Percentiles rank a stretch among this genome's conserved stretches.
phyloP scores from a whole-genome alignment of 2,113 vertebrate genomes.

The Melanerpes aurifrons region DNA sequence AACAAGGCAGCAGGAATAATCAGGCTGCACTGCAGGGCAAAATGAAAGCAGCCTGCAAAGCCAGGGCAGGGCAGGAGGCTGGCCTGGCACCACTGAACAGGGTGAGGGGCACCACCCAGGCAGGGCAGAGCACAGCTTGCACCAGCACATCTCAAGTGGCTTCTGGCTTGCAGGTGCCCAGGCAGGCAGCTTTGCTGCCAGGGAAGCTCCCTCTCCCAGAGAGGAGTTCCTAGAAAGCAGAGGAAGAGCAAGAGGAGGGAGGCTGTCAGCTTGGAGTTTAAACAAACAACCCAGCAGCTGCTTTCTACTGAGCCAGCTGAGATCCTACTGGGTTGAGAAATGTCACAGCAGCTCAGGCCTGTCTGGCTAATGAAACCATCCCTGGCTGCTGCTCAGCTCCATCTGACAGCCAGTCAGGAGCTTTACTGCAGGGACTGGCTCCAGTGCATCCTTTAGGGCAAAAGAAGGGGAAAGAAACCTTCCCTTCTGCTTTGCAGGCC shows the following conservation, averaged over 20 bases:
- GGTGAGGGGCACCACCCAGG: no score
- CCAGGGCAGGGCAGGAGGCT: not conserved
- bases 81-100: not conserved
- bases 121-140: no score
- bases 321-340: not conserved
- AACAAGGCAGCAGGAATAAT: not conserved
- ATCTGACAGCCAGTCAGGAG: not conserved
- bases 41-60: not conserved
- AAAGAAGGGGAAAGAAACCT: not conserved
- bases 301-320: not conserved
- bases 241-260: not conserved
- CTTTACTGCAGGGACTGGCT: not conserved
- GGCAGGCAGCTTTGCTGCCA: not conserved
- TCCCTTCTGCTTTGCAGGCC: not conserved
- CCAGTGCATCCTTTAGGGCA: not conserved
- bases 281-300: not conserved
- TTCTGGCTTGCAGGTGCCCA: not conserved
- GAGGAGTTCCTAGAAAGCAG: not conserved
- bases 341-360: not conserved
- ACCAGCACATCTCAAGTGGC: not conserved
- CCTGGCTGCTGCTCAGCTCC: not conserved
- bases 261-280: not conserved
- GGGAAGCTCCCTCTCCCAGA: not conserved
- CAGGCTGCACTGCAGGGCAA: not conserved
- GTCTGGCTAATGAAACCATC: not conserved